phyloP scores from a whole-genome alignment of 1,140 invertebrate species.

The Popillia japonica region DNA sequence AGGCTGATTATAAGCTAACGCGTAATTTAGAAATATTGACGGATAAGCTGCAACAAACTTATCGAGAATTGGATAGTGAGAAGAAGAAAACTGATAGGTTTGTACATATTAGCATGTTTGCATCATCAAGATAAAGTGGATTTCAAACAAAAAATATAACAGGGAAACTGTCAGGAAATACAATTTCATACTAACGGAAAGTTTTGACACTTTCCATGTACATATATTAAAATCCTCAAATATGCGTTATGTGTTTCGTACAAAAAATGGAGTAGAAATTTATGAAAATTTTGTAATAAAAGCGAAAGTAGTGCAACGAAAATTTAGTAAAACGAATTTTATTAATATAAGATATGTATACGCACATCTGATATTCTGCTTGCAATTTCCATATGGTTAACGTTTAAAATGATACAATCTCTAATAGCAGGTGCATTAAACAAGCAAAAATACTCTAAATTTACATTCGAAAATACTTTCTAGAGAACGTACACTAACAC shows the following conservation, averaged over 20 bases:
- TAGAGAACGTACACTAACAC: no score
- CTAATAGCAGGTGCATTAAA: conserved; percentile 9
- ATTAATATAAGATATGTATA: not conserved
- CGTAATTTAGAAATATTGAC: conserved; percentile 95
- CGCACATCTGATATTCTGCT: not conserved
- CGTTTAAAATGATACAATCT: not conserved
- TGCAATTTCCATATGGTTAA: not conserved
- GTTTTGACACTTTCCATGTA: no score
- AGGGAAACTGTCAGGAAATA: no score
- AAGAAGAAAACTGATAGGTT: conserved; percentile 97
- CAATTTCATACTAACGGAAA: no score
- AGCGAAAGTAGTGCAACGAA: conserved; percentile 9
- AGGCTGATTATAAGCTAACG: conserved; percentile 96
- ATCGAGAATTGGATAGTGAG: conserved; percentile 92
- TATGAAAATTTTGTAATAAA: no score
- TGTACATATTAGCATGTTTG: no score
- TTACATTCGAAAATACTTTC: conserved; percentile 16
- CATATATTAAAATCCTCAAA: no score
- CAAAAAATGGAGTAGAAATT: no score
- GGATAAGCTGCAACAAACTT: conserved; percentile 95
- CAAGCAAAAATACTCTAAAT: not conserved
- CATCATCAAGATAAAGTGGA: no score
- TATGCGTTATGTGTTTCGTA: no score
- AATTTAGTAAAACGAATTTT: not conserved
- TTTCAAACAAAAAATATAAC: no score